phyloP scores from a whole-genome alignment of 2,797 vertebrate species.

The Echiichthys vipera region DNA sequence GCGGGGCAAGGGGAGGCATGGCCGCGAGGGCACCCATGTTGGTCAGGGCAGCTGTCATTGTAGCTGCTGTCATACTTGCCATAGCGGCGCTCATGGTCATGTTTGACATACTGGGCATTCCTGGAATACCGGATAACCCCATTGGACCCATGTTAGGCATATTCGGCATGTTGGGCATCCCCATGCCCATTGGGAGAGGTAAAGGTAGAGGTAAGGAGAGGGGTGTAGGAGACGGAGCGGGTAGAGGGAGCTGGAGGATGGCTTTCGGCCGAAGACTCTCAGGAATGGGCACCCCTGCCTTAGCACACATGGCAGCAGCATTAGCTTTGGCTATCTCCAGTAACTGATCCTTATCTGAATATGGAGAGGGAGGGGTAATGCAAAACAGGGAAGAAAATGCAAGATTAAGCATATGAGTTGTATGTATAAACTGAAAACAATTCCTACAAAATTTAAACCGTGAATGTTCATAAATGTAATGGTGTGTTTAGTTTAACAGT shows the following conservation, averaged over 20 bases:
- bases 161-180: conserved; percentile 76
- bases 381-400: background rate
- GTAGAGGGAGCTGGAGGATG: conserved; percentile 87
- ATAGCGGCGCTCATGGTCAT: conserved; percentile 89
- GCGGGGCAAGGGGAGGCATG: conserved; percentile 85
- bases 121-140: conserved; percentile 80
- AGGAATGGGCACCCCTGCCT: conserved; percentile 96
- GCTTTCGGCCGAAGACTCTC: conserved; percentile 94
- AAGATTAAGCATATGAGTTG: background rate
- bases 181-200: conserved; percentile 83
- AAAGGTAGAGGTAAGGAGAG: conserved; percentile 82
- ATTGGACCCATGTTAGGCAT: conserved; percentile 79
- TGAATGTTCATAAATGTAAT: background rate
- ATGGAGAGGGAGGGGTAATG: conserved; percentile 6
- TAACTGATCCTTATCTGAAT: conserved; percentile 96
- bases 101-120: conserved; percentile 83
- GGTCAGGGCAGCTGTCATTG: conserved; percentile 87
- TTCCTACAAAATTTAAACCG: background rate
- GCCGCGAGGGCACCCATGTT: conserved; percentile 87
- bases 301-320: conserved; percentile 98
- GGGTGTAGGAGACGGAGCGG: conserved; percentile 81
- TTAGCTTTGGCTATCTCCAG: conserved; percentile 99
- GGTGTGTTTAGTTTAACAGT: too few relatives aligned
- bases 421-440: background rate
- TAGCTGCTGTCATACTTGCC: conserved; percentile 88